Evolutionary conservation across 2,888 invertebrate species (phyloP).

Genomic region (Drosophila kambysellisi): DNA sequence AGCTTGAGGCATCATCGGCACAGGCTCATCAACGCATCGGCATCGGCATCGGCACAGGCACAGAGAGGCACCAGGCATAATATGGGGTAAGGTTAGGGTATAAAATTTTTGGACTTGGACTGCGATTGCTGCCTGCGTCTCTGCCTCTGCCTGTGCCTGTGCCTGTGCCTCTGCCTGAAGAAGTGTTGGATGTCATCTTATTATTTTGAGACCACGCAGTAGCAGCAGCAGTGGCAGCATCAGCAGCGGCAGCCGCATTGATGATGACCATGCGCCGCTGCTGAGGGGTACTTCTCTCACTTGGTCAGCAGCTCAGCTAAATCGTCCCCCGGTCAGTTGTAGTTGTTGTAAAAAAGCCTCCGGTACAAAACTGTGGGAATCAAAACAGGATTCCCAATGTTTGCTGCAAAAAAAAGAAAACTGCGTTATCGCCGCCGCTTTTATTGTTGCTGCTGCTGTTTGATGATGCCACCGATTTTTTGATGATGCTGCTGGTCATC

Average conservation of each 20-base stretch:
- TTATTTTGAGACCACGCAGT: conserved; percentile 81
- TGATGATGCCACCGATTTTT: conserved; percentile 69
- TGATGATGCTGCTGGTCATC: conserved; percentile 67
- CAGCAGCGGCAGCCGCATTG: conserved; percentile 48
- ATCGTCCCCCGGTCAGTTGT: conserved; percentile 54
- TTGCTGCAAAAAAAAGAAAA: conserved; percentile 35
- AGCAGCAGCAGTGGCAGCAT: conserved; percentile 47
- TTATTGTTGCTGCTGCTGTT: conserved; percentile 45
- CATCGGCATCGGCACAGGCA: conserved; percentile 34
- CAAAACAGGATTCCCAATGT: conserved; percentile 84
- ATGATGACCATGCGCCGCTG: conserved; percentile 73
- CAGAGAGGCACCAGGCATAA: conserved; percentile 27
- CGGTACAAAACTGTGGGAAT: conserved; percentile 85
- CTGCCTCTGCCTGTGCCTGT: conserved; percentile 37
- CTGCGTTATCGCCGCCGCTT: conserved; percentile 59
- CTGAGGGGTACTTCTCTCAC: conserved; percentile 29
- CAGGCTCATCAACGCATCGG: conserved; percentile 23
- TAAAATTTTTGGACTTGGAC: conserved; percentile 30
- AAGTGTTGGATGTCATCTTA: conserved; percentile 86
- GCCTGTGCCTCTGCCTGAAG: conserved; percentile 66
- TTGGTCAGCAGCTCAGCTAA: conserved; percentile 12
- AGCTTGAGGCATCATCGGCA: conserved; percentile 10
- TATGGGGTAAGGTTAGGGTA: conserved; percentile 61
- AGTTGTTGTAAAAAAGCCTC: conserved; percentile 58
- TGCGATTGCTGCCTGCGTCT: conserved; percentile 25